Evolutionary conservation across 1,140 invertebrate species (phyloP), one percentile per base, ranked within the genome.

Genomic region (Adelges cooleyi): DNA sequence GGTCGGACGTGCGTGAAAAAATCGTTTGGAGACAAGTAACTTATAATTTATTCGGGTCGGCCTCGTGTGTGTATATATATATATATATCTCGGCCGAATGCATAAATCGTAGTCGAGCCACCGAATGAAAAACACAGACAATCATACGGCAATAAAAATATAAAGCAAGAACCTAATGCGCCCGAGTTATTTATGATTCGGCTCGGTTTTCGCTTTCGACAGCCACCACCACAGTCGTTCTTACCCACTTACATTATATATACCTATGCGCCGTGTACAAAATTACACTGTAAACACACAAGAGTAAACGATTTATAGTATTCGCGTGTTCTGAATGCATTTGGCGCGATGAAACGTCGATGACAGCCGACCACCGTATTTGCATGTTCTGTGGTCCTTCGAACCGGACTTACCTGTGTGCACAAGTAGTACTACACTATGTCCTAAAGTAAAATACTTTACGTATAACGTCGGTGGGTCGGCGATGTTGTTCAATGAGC

Each of bases 31-130:
- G 23, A 22, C 56, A 22, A 62, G 56, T 62, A 42, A 62, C 46
- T 62, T 59, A 59, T 44, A 59, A 59, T 59, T 59, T 62, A 62
- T 62, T 29, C 40, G 27, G 25, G 56, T 27, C 25, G 56, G 56
- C 25, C 27, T 8, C 40, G 40, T 15, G 15, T 44, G 40, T 48
- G 17, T 62, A 27, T 44, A 44, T 23, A 13, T 22, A 15, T 15
- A 15, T 23, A 49, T 15, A 44, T 9, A 51, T 4, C 25, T 29
- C 42, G 17, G 8, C 54, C 54, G 40, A 59, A 59, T 22, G 42
- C 42, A 62, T 62, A 62, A 46, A 29, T 33, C 29, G 29, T 33
- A 5, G 5, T 33, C 11, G 29, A 11, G 29, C 29, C 29, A 33
- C 29, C 29, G 29, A 33, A 33, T 33, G 29, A 33, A 33, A 33